Conservation (phyloP, 2,888 invertebrate species). For the Philopedon plagiatum region DNA sequence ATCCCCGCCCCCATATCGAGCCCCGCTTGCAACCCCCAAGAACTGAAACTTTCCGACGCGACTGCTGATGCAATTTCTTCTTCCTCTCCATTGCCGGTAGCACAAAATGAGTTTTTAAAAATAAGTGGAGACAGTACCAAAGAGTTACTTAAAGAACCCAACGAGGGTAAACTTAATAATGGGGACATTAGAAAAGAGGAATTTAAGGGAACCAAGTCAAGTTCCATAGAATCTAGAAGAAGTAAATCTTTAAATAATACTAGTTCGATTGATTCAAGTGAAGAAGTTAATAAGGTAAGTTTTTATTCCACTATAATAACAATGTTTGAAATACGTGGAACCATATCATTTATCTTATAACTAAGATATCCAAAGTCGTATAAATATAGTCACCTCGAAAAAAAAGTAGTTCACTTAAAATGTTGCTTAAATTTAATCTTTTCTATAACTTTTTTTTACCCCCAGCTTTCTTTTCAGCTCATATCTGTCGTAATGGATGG, state of each 20-base stretch:
- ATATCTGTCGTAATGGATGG: no score
- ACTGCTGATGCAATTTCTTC: conserved; percentile 52
- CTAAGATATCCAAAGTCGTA: no score
- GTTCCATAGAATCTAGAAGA: conserved; percentile 61
- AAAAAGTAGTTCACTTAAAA: no score
- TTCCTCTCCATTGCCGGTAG: conserved; percentile 51
- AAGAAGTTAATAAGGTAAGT: conserved; percentile 54
- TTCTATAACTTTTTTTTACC: no score
- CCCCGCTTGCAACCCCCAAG: conserved; percentile 57
- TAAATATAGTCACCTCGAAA: no score
- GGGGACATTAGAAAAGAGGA: conserved; percentile 42
- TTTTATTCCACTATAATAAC: no score
- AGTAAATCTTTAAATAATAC: conserved; percentile 63
- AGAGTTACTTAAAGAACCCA: conserved; percentile 6
- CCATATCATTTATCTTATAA: no score
- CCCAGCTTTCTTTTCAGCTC: no score
- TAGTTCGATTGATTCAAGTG: conserved; percentile 60
- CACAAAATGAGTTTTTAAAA: conserved; percentile 52
- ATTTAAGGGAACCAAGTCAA: conserved; percentile 35
- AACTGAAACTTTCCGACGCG: conserved; percentile 56
- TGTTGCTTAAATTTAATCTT: no score
- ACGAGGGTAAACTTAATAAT: conserved; percentile 32
- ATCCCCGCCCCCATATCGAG: conserved; percentile 58
- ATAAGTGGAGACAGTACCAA: conserved; percentile 52
- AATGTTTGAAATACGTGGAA: no score